A percentile compares a stretch with the other conserved stretches of the same genome.
These are phyloP conservation scores for Hirtodrosophila confusa DNA, from an alignment of 2,888 invertebrate genomes.

Conservation along the genomic window DNA sequence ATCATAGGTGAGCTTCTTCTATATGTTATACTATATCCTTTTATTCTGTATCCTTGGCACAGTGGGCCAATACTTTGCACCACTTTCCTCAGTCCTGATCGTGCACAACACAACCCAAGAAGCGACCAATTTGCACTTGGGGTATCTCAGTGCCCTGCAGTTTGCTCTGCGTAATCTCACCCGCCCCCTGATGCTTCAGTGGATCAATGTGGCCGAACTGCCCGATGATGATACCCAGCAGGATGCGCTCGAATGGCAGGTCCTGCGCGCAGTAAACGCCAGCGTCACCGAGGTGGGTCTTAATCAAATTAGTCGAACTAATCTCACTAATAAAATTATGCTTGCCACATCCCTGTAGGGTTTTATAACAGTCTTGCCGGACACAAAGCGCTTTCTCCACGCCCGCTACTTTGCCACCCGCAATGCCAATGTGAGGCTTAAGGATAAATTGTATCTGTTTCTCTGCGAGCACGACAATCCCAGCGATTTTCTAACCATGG, in stretches of 20 bases:
- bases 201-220: slow-evolving; percentile 76
- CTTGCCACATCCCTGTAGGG: slow-evolving; percentile 61
- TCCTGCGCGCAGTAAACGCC: slow-evolving; percentile 74
- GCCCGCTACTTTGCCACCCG: slow-evolving; percentile 82
- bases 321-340: not conserved
- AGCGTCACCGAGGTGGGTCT: slow-evolving; percentile 73
- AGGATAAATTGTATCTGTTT: slow-evolving; percentile 82
- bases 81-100: slow-evolving; percentile 77
- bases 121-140: slow-evolving; percentile 47
- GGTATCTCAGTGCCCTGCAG: slow-evolving; percentile 76
- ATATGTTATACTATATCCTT: not conserved
- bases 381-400: slow-evolving; percentile 74
- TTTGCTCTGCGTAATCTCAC: slow-evolving; percentile 59
- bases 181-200: slow-evolving; percentile 67
- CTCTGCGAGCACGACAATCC: slow-evolving; percentile 78
- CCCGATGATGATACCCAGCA: slow-evolving; percentile 25
- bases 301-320: not conserved
- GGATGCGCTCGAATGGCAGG: slow-evolving; percentile 53
- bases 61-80: slow-evolving; percentile 78
- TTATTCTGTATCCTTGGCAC: not conserved
- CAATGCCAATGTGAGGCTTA: slow-evolving; percentile 78
- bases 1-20: slow-evolving; percentile 54
- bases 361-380: slow-evolving; percentile 80
- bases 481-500: slow-evolving; percentile 67
- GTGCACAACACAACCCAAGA: slow-evolving; percentile 65